Conservation (phyloP, 1,140 invertebrate genomes). For the Globodera rostochiensis region DNA sequence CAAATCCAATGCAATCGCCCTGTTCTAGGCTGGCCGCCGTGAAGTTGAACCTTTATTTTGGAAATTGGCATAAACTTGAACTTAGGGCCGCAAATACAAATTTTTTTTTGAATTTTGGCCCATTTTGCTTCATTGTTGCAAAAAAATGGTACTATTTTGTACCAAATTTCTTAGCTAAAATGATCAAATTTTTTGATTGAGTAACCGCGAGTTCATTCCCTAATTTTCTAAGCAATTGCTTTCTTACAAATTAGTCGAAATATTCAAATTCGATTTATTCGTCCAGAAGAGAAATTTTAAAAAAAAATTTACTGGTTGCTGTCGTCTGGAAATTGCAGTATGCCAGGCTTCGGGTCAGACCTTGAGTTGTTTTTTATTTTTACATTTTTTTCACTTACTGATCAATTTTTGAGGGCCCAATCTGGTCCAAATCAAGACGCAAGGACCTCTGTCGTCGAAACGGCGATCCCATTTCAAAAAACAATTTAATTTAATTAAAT, state of each 20-base stretch:
- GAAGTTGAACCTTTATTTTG: constrained; percentile 12
- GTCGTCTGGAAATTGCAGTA: neutral
- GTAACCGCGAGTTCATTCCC: no score
- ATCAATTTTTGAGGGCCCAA: neutral
- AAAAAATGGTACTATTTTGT: no score
- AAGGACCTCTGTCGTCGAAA: neutral
- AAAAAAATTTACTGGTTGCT: neutral
- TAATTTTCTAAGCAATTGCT: no score
- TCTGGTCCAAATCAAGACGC: neutral
- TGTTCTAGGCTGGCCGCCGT: constrained; percentile 42
- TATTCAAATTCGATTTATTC: no score
- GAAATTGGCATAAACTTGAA: no score
- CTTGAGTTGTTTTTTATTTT: neutral
- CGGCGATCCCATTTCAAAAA: no score
- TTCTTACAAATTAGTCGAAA: no score
- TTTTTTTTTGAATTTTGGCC: neutral
- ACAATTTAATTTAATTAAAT: no score
- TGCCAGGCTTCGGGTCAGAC: neutral
- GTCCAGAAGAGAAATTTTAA: neutral
- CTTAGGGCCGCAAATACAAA: neutral
- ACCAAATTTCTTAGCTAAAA: no score
- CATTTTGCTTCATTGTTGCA: neutral
- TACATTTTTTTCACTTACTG: neutral
- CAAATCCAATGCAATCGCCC: constrained; percentile 30
- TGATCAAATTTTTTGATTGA: no score